phyloP scores from a whole-genome alignment of 2,888 invertebrate species.

The Reticulitermes lucifugus region DNA sequence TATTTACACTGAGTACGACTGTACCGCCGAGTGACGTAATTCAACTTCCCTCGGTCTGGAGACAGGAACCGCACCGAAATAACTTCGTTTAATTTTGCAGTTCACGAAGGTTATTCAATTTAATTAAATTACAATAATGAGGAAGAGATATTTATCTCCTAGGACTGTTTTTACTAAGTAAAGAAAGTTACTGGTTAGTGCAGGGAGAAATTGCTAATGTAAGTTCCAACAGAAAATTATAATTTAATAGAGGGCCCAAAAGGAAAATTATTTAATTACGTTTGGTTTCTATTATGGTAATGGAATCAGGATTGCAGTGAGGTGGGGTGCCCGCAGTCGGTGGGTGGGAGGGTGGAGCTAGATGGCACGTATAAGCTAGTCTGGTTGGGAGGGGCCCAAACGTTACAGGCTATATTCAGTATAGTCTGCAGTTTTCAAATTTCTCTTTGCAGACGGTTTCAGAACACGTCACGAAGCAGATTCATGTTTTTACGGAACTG shows the following conservation, averaged over 20 bases:
- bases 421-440: not conserved
- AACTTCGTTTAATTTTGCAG: constrained; percentile 52
- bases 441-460: not conserved
- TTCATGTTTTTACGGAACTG: not conserved
- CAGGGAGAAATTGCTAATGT: constrained; percentile 51
- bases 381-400: constrained; percentile 31
- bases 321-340: constrained; percentile 20
- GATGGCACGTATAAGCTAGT: constrained; percentile 31
- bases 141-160: constrained; percentile 54
- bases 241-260: constrained; percentile 53
- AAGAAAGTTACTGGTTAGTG: constrained; percentile 53
- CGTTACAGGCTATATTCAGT: not conserved
- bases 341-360: constrained; percentile 33
- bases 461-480: not conserved
- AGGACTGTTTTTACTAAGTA: constrained; percentile 50
- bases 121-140: constrained; percentile 55
- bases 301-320: constrained; percentile 52
- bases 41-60: constrained; percentile 47
- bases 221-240: constrained; percentile 53
- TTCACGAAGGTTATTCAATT: constrained; percentile 52
- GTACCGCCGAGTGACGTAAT: constrained; percentile 45
- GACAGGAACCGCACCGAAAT: constrained; percentile 52
- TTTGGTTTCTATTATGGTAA: constrained; percentile 55
- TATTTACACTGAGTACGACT: constrained; percentile 27
- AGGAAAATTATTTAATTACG: constrained; percentile 54